phyloP scores from a whole-genome alignment of 2,113 vertebrate genomes.

The Protobothrops flavoviridis region DNA sequence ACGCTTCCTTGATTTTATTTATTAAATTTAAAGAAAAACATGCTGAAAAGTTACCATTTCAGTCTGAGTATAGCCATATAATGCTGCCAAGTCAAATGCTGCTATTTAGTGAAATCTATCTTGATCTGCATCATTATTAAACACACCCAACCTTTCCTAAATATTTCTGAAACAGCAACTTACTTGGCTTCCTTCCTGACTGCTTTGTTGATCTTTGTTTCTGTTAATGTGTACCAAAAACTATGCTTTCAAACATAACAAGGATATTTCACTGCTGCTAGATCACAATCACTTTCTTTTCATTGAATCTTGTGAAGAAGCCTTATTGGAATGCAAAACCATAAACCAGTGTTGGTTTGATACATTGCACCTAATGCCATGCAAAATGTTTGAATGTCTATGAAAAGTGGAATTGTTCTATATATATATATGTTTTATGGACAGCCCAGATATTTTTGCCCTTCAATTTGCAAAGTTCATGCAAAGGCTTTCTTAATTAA shows the following conservation, averaged over 20 bases:
- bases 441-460: not conserved
- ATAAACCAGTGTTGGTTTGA: not conserved
- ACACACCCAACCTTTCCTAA: not conserved
- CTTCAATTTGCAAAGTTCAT: not conserved
- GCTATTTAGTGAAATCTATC: slow-evolving; percentile 16
- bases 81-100: slow-evolving; percentile 17
- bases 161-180: slow-evolving; percentile 1
- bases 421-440: not conserved
- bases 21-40: not conserved
- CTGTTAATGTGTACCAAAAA: slow-evolving; percentile 15
- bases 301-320: not conserved
- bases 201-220: slow-evolving; percentile 1
- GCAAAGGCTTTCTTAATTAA: not conserved
- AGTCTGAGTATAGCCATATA: slow-evolving; percentile 9
- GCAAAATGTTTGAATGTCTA: not conserved
- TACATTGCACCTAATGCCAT: not conserved
- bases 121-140: not conserved
- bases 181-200: slow-evolving; percentile 16
- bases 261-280: not conserved
- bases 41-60: not conserved
- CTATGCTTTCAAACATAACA: not conserved
- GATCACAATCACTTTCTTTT: not conserved
- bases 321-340: not conserved
- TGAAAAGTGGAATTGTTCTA: not conserved
- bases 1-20: fast-evolving